Evolutionary conservation across 2,888 invertebrate genomes (phyloP).

Genomic region (Diplolepis rosae): DNA sequence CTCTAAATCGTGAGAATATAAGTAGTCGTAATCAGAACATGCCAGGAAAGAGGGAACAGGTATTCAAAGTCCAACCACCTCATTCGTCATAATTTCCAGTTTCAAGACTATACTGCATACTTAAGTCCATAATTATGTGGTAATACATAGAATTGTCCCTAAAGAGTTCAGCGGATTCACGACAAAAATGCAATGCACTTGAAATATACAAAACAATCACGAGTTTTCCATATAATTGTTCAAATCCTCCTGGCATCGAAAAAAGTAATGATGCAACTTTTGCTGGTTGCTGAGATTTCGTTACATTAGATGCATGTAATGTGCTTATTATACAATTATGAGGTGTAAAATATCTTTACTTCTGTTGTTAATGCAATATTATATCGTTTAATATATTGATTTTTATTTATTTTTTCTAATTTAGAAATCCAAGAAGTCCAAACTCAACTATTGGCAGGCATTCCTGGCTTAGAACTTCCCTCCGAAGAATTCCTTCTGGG

Average conservation of each 20-base stretch:
- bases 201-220: not conserved
- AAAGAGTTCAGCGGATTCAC: conserved; percentile 1
- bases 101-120: not conserved
- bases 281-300: not conserved
- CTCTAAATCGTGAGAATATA: conserved; percentile 13
- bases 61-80: conserved; percentile 7
- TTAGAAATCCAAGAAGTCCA: conserved; percentile 77
- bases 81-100: conserved; percentile 24
- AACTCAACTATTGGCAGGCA: conserved; percentile 82
- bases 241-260: not conserved
- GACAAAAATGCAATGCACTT: conserved; percentile 12
- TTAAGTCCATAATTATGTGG: conserved; percentile 11
- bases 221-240: conserved; percentile 13
- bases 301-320: not conserved
- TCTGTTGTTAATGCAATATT: not conserved
- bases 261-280: conserved; percentile 10
- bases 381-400: conserved; percentile 34
- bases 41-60: conserved; percentile 5
- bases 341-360: too few relatives aligned
- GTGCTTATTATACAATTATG: too few relatives aligned
- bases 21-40: conserved; percentile 12
- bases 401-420: conserved; percentile 38
- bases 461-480: conserved; percentile 89
- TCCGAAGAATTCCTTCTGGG: conserved; percentile 88
- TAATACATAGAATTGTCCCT: conserved; percentile 2